These are phyloP conservation scores for Tetrao urogallus DNA, from an alignment of 2,113 vertebrate species.

Conservation along the genomic window DNA sequence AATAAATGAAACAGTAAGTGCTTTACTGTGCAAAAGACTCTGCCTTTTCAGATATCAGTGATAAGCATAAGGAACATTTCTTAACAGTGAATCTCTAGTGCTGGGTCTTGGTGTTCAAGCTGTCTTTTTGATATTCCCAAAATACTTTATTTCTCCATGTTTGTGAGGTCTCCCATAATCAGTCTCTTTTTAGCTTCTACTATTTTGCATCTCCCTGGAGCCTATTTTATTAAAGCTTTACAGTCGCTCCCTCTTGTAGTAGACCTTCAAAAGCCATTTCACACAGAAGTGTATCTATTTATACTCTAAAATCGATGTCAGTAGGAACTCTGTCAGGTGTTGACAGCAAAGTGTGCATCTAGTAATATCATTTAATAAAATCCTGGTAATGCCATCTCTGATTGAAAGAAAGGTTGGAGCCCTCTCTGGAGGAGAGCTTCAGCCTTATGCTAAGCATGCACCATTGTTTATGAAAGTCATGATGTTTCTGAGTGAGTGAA, in stretches of 20 bases:
- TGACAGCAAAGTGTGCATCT: not conserved
- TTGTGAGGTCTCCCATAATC: not conserved
- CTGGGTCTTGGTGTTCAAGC: not conserved
- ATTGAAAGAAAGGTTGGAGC: not conserved
- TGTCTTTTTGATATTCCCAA: not conserved
- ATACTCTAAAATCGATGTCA: not conserved
- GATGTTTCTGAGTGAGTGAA: not conserved
- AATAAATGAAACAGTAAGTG: not conserved
- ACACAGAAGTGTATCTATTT: not conserved
- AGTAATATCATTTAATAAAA: not conserved
- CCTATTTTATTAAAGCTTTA: not conserved
- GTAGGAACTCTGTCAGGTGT: not conserved
- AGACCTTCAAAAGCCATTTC: not conserved
- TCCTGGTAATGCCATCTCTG: not conserved
- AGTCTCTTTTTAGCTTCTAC: not conserved
- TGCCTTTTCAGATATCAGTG: not conserved
- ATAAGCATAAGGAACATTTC: not conserved
- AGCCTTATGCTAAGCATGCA: not conserved
- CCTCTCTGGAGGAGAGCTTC: not conserved
- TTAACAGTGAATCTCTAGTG: not conserved
- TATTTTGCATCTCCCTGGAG: not conserved
- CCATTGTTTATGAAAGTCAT: not conserved
- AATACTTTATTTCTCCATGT: not conserved
- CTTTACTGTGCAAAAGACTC: not conserved
- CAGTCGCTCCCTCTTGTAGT: not conserved